Conservation (phyloP, 2,113 vertebrate species). For the Hippoglossus stenolepis region DNA sequence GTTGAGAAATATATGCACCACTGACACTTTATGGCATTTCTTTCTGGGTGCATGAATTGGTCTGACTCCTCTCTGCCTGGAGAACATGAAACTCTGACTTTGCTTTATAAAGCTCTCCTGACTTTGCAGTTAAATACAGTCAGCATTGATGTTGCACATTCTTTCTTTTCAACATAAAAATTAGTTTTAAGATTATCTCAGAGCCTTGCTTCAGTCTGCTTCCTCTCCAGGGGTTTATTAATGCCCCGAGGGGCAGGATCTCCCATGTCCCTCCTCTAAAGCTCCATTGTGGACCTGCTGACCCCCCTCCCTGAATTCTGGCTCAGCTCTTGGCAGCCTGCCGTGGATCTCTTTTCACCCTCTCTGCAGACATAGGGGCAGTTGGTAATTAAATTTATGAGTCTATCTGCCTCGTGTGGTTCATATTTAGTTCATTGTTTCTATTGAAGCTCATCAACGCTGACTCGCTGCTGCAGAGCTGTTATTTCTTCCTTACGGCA, state of each 20-base stretch:
- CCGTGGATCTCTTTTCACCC: constrained; percentile 19
- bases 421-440: constrained; percentile 25
- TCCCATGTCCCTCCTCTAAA: constrained; percentile 8
- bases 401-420: constrained; percentile 3
- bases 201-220: constrained; percentile 7
- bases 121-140: not conserved
- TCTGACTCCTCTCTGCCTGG: too few species aligned
- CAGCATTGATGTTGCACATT: not conserved
- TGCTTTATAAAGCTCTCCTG: constrained; percentile 1
- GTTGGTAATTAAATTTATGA: constrained; percentile 5
- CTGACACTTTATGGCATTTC: not conserved
- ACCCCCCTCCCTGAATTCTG: not conserved
- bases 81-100: not conserved
- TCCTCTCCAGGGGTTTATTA: constrained; percentile 13
- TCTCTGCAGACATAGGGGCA: not conserved
- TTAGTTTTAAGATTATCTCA: not conserved
- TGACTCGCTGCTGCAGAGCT: constrained; percentile 16
- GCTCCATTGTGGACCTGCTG: constrained; percentile 25
- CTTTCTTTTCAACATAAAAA: not conserved
- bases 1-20: not conserved
- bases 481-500: not conserved
- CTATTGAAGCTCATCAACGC: not conserved
- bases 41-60: constrained; percentile 11
- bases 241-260: not conserved
- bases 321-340: constrained; percentile 9